Evolutionary conservation across 2,888 invertebrate species (phyloP), one percentile per base, ranked within the genome.

Genomic region (Hirtodrosophila alboralis): DNA sequence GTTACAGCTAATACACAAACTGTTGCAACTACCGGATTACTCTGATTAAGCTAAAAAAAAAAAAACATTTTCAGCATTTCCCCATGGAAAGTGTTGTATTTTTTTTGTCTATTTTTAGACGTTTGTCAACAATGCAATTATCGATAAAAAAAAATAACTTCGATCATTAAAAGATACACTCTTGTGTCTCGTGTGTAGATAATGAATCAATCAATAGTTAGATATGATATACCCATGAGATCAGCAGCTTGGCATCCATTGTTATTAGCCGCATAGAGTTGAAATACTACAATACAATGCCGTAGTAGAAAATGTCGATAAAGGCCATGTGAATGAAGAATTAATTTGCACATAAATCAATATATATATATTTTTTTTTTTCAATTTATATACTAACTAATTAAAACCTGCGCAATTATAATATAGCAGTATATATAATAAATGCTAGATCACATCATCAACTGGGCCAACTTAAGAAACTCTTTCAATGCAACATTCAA

Each of bases 311-410:
- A 18, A 4, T n/a, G 61, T 16, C 6, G 28, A 13, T 37, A 31
- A 38, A 54, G 54, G 54, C 53, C 53, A 30, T 27, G 27, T 31
- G 44, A 57, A 27, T 30, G 34, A 31, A 16, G 66, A 52, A 66
- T 66, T 57, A 72, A 68, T 68, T 67, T 67, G 67, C 74, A 58
- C 52, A 73, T 59, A 58, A 68, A 68, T 68, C 59, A 68, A 59
- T 31, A 31, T 21, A 27, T 9, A 36, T n/a, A n/a, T n/a, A n/a
- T n/a, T n/a, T n/a, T n/a, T n/a, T n/a, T n/a, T n/a, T n/a, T n/a
- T n/a, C n/a, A n/a, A n/a, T 18, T 18, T 18, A 5, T 4, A 18
- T 3, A 53, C 12, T 40, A 45, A 64, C 45, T 56, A 65, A 56
- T 65, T 51, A 61, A 60, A 13, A 60, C 34, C 21, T 28, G 59